Evolutionary conservation across 2,888 invertebrate genomes (phyloP).

Genomic region (Eupithecia exiguata): DNA sequence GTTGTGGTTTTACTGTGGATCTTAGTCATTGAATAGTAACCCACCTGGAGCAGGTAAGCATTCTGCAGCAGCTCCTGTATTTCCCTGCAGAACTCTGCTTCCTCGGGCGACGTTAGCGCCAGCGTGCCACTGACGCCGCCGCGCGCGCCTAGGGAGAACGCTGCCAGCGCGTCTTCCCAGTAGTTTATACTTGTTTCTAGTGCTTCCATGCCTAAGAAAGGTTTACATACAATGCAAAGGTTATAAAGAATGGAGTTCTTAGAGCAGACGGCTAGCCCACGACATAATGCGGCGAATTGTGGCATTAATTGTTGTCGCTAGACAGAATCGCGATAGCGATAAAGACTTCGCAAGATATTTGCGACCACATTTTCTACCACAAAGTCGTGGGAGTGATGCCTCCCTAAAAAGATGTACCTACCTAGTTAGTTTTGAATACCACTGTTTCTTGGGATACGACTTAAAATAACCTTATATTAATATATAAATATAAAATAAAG

Average conservation of each 20-base stretch:
- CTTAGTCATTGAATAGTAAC: background rate
- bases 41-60: slow-evolving; percentile 88
- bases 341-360: background rate
- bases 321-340: background rate
- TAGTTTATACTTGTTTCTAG: slow-evolving; percentile 95
- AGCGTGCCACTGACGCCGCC: slow-evolving; percentile 82
- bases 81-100: slow-evolving; percentile 92
- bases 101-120: slow-evolving; percentile 91
- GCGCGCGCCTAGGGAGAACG: slow-evolving; percentile 87
- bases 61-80: slow-evolving; percentile 92
- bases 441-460: slow-evolving; percentile 29
- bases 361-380: background rate
- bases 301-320: background rate
- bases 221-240: background rate
- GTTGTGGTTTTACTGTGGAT: too few species aligned
- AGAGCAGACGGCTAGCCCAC: background rate
- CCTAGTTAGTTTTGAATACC: slow-evolving; percentile 40
- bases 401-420: background rate
- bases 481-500: too few species aligned
- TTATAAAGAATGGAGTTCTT: background rate
- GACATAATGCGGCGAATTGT: background rate
- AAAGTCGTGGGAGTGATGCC: background rate
- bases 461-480: slow-evolving; percentile 12
- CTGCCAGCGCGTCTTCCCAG: slow-evolving; percentile 97
- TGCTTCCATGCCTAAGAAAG: slow-evolving; percentile 92